Evolutionary conservation across 1,140 invertebrate genomes (phyloP).

Genomic region (Papilio xuthus): DNA sequence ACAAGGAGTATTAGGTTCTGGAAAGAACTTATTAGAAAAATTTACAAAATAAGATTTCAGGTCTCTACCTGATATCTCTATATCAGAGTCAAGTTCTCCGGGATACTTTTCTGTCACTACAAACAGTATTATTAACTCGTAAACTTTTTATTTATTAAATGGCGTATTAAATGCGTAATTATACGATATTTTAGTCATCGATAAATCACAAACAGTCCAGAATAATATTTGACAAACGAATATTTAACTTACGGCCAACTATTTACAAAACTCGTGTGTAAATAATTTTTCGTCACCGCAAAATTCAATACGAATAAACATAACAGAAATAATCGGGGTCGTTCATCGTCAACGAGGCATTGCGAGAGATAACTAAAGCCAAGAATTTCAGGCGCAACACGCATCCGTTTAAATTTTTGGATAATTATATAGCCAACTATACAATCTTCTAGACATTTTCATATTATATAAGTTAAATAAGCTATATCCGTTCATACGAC

Average conservation of each 20-base stretch:
- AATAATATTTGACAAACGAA: not conserved
- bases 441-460: not conserved
- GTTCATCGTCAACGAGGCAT: constrained; percentile 48
- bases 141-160: too few relatives aligned
- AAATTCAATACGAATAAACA: constrained; percentile 39
- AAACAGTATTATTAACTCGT: too few relatives aligned
- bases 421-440: not conserved
- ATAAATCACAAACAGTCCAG: not conserved
- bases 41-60: too few relatives aligned
- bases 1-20: too few relatives aligned
- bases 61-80: too few relatives aligned
- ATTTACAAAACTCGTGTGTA: constrained; percentile 6
- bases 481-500: too few relatives aligned
- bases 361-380: constrained; percentile 49
- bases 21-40: too few relatives aligned
- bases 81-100: too few relatives aligned
- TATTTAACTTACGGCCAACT: not conserved
- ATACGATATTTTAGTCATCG: not conserved
- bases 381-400: constrained; percentile 56
- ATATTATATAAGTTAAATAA: not conserved
- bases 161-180: not conserved
- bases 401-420: constrained; percentile 48
- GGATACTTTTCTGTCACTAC: too few relatives aligned
- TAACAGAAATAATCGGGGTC: constrained; percentile 59
- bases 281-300: constrained; percentile 35